phyloP scores from a whole-genome alignment of 2,888 invertebrate genomes.

The Athripsodes cinereus region DNA sequence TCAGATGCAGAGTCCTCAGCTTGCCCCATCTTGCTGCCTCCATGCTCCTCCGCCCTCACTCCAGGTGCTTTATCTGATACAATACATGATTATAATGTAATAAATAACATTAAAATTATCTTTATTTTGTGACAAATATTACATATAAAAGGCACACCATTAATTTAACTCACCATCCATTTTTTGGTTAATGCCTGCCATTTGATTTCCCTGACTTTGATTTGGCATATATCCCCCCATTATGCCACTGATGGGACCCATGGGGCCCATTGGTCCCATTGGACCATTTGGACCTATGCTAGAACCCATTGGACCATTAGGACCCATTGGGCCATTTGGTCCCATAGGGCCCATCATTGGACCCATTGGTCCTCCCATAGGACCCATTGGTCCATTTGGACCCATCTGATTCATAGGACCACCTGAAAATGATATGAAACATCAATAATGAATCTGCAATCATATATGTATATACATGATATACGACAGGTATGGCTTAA shows the following conservation, averaged over 20 bases:
- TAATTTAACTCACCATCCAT: constrained; percentile 9
- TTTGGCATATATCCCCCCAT: constrained; percentile 20
- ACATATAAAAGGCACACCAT: no score
- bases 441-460: no score
- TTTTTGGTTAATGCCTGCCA: background rate
- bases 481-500: no score
- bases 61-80: background rate
- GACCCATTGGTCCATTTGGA: constrained; percentile 24
- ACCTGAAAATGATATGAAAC: no score
- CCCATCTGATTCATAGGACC: constrained; percentile 23
- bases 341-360: constrained; percentile 28
- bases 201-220: constrained; percentile 3
- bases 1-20: constrained; percentile 8
- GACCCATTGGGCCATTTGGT: constrained; percentile 30
- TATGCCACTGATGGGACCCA: constrained; percentile 22
- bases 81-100: background rate
- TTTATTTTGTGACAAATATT: no score
- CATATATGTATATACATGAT: no score
- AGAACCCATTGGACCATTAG: constrained; percentile 27
- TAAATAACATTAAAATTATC: no score
- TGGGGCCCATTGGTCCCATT: constrained; percentile 28
- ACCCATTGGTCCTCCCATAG: constrained; percentile 30
- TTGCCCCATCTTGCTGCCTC: constrained; percentile 1
- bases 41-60: background rate
- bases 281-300: constrained; percentile 31